Evolutionary conservation across 2,113 vertebrate genomes (phyloP), one percentile per base, ranked within the genome.

Genomic region (Casuarius casuarius): DNA sequence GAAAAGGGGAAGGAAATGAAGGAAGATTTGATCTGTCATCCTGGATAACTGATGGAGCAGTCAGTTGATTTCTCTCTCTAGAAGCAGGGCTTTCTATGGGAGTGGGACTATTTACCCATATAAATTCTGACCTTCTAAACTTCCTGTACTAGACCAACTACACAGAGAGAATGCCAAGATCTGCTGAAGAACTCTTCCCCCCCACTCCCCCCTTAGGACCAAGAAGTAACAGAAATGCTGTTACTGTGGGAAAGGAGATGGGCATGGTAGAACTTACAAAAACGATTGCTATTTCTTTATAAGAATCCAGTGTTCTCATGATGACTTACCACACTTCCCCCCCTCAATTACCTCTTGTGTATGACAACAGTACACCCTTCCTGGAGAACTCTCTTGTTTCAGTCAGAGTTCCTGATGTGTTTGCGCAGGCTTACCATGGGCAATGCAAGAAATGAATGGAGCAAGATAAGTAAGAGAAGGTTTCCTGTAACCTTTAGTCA

Each of bases 1-100:
- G 84, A 76, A 77, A 85, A 92, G 59, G 89, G 91, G 87, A 91
- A 94, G 78, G 92, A 97, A 96, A 96, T 81, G 28, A 81, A 91
- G 44, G 74, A 87, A 93, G 95, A 95, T 93, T 90, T 88, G 46
- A 68, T 76, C 51, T 90, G 67, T 95, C 84, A 61, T 83, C 65
- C 46, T 28, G 42, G 62, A 71, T 81, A 95, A 95, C 51, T 93
- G 87, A 77, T 89, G 65, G 63, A 90, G 21, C 29, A 91, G 56
- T 48, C 68, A 49, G 72, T 76, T 83, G 65, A 94, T 86, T 85
- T 83, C 13, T 15, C 25, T 79, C 75, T 85, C 51, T 48, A 88
- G 75, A 95, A 91, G 74, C 28, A 56, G n/a, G 10, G 16, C n/a
- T 94, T 79, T 91, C 49, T 73, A 25, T 65, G 63, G 59, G 66